A percentile compares a stretch with the other conserved stretches of the same genome.
These are phyloP conservation scores for Carassius gibelio DNA, from an alignment of 2,113 vertebrate genomes.

Conservation along the genomic window DNA sequence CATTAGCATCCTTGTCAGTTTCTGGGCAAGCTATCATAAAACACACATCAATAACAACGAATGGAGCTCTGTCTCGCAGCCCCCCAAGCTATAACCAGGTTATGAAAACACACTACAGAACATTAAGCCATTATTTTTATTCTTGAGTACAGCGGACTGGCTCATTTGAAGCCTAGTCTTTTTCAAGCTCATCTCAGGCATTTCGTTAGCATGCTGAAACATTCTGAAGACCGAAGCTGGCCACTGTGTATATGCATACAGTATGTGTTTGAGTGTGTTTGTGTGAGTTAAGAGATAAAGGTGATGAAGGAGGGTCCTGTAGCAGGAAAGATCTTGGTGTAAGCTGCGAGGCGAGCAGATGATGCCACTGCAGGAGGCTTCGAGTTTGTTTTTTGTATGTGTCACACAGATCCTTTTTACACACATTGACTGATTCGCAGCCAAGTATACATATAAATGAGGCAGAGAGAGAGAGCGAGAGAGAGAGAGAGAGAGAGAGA, in stretches of 20 bases:
- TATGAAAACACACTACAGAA: constrained; percentile 41
- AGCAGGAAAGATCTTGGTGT: constrained; percentile 40
- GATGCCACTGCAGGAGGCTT: constrained; percentile 64
- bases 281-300: constrained; percentile 47
- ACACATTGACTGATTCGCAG: constrained; percentile 47
- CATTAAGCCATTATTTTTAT: constrained; percentile 71
- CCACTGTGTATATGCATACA: constrained; percentile 51
- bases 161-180: constrained; percentile 68
- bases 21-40: constrained; percentile 72
- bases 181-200: constrained; percentile 64
- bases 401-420: constrained; percentile 55
- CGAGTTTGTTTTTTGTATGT: constrained; percentile 55
- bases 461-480: neutral
- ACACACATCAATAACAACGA: constrained; percentile 75
- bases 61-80: constrained; percentile 56
- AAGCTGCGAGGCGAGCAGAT: constrained; percentile 67
- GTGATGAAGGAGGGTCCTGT: constrained; percentile 11
- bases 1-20: constrained; percentile 72
- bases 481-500: neutral
- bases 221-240: constrained; percentile 56
- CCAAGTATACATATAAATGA: constrained; percentile 52
- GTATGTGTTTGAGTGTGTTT: constrained; percentile 53
- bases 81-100: constrained; percentile 43
- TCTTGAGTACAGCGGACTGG: constrained; percentile 69
- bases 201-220: constrained; percentile 75